Base-by-base conservation (phyloP, 1,140 invertebrate species). In the Drosophila saltans region DNA sequence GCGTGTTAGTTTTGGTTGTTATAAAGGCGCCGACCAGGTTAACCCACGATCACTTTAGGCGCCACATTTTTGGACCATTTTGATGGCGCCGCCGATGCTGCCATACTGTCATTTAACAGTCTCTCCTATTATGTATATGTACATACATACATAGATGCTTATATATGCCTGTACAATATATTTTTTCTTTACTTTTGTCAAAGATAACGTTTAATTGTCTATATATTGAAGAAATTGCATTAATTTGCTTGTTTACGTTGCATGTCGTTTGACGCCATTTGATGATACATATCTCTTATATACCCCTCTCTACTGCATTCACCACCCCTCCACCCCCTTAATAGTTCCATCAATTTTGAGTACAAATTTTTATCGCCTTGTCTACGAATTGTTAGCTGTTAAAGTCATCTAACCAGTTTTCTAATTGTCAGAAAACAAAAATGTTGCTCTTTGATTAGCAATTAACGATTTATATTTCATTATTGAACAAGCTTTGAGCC, bases 391-490 rank as follows among this genome's bases (percentile, higher is more conserved):
- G 45, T 52, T 52, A 52, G 45, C 16, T 16, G 16, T 24, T 59
- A 40, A 39, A 72, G 56, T 57, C 72, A 81, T 66, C 75, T 16
- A 89, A 90, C 85, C 85, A 72, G 81, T 89, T 89, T 78, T 70
- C 82, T 89, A 89, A 88, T 88, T 88, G 83, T 89, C 84, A 84
- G 76, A 59, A 89, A 75, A 84, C 74, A 90, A 84, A 89, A 84
- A 85, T 89, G 78, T 70, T 72, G 78, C 66, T 75, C 43, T 88
- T 88, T 89, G 85, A 90, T 80, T 90, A 82, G 78, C 85, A 90
- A 85, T 89, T 90, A 84, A 73, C 69, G 72, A 81, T 88, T 39
- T 58, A 36, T 58, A 36, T 58, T 57, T 58, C 21, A 79, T 80
- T 83, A 86, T 80, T 88, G 76, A 88, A 80, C 76, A 80, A 73